Percentiles rank a stretch among this genome's conserved stretches.
These are phyloP conservation scores for Odontocolon sp. DNA, from an alignment of 2,888 invertebrate species.

Conservation along the genomic window DNA sequence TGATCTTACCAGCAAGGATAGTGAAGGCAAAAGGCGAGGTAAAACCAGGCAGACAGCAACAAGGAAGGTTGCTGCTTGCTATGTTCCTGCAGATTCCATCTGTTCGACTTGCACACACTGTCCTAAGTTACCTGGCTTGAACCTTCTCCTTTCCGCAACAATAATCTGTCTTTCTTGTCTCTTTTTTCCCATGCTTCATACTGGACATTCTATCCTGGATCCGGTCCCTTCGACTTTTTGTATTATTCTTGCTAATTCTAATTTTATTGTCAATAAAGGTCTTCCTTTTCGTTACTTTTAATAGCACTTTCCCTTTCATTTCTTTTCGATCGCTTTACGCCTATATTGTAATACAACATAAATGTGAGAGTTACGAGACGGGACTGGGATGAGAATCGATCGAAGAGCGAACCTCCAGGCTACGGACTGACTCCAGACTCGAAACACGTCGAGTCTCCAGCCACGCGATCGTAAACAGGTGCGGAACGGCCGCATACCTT, in stretches of 20 bases:
- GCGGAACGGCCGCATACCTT: constrained; percentile 52
- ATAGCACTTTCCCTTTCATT: constrained; percentile 11
- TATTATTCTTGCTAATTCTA: constrained; percentile 12
- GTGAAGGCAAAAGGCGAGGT: neutral
- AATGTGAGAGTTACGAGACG: constrained; percentile 25
- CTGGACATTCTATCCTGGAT: neutral
- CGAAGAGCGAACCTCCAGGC: constrained; percentile 42
- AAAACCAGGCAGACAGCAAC: neutral
- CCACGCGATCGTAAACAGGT: constrained; percentile 52
- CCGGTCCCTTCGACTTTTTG: neutral
- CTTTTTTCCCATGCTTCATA: neutral
- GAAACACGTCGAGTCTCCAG: constrained; percentile 1
- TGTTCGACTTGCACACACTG: neutral
- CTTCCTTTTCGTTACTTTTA: neutral
- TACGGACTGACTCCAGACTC: constrained; percentile 18
- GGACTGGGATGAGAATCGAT: constrained; percentile 40
- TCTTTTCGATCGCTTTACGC: neutral
- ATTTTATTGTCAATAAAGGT: neutral
- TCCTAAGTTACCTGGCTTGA: neutral
- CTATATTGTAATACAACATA: neutral
- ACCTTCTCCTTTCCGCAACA: no score
- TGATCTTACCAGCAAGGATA: constrained; percentile 9
- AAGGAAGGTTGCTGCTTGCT: neutral
- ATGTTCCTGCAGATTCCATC: neutral
- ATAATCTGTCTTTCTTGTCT: neutral